Evolutionary conservation across 2,888 invertebrate species (phyloP).

Genomic region (Pomacea canaliculata): DNA sequence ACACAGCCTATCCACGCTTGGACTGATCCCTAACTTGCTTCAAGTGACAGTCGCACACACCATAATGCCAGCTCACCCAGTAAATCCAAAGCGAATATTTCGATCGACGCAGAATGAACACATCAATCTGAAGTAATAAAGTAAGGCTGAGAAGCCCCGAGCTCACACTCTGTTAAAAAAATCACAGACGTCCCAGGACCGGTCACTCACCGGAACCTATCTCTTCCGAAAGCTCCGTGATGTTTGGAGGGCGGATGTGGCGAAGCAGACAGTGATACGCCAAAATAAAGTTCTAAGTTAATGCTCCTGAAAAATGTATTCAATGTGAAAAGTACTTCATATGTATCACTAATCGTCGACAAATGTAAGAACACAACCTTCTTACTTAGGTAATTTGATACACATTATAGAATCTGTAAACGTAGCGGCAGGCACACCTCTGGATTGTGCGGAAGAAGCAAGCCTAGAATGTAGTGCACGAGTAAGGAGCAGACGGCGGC

Average conservation of each 20-base stretch:
- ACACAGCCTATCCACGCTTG: slow-evolving; percentile 10
- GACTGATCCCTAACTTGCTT: slow-evolving; percentile 6
- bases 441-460: not conserved
- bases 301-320: no score
- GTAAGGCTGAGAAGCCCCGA: not conserved
- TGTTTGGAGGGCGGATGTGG: slow-evolving; percentile 20
- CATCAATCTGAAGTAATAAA: not conserved
- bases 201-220: slow-evolving; percentile 19
- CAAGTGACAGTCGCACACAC: slow-evolving; percentile 9
- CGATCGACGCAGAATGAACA: not conserved
- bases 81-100: not conserved
- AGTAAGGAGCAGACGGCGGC: slow-evolving; percentile 29
- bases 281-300: not conserved
- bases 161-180: slow-evolving; percentile 8
- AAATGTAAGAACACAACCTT: not conserved
- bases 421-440: not conserved
- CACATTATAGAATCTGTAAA: not conserved
- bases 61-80: not conserved
- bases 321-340: no score
- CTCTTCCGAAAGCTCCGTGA: slow-evolving; percentile 8
- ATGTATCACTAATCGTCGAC: no score
- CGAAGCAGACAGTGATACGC: not conserved
- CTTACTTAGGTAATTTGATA: not conserved
- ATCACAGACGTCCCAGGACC: slow-evolving; percentile 26
- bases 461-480: slow-evolving; percentile 12